phyloP scores from a whole-genome alignment of 2,797 vertebrate genomes.

The Euthynnus affinis region DNA sequence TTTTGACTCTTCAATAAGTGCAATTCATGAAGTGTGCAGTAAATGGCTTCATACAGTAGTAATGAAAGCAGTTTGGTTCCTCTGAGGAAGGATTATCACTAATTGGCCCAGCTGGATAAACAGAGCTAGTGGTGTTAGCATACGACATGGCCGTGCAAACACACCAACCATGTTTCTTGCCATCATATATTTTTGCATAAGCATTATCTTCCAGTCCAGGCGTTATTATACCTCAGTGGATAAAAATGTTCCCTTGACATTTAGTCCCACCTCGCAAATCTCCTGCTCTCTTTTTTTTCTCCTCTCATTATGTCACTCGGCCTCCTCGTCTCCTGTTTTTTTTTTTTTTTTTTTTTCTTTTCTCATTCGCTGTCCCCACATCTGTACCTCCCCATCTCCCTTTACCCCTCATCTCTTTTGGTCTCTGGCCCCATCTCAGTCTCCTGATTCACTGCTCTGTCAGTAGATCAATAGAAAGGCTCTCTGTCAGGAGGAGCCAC shows the following conservation, averaged over 20 bases:
- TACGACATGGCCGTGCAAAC: constrained; percentile 47
- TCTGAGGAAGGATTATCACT: constrained; percentile 74
- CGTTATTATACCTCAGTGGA: constrained; percentile 49
- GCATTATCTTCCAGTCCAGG: constrained; percentile 30
- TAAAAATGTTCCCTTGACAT: constrained; percentile 60
- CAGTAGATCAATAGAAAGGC: constrained; percentile 80
- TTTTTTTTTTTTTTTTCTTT: background rate
- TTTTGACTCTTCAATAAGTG: constrained; percentile 64
- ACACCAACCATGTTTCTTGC: constrained; percentile 36
- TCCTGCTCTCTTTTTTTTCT: constrained; percentile 3
- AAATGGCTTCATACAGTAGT: constrained; percentile 65
- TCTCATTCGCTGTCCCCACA: constrained; percentile 23
- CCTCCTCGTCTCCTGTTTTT: constrained; percentile 5
- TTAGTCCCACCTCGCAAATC: constrained; percentile 30
- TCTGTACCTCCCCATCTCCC: constrained; percentile 45
- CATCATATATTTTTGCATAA: constrained; percentile 22
- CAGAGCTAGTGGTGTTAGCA: constrained; percentile 62
- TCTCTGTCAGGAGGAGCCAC: constrained; percentile 72
- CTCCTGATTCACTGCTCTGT: constrained; percentile 80
- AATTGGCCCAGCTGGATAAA: constrained; percentile 81
- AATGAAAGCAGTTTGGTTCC: constrained; percentile 72
- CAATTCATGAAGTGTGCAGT: constrained; percentile 61
- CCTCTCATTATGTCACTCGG: constrained; percentile 22
- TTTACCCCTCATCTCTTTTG: constrained; percentile 56
- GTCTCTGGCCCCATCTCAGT: constrained; percentile 62